Percentiles rank a stretch among this genome's conserved stretches.
These are phyloP conservation scores for Mastomys natalensis DNA, from an alignment of 2,113 vertebrate genomes.

Conservation along the genomic window DNA sequence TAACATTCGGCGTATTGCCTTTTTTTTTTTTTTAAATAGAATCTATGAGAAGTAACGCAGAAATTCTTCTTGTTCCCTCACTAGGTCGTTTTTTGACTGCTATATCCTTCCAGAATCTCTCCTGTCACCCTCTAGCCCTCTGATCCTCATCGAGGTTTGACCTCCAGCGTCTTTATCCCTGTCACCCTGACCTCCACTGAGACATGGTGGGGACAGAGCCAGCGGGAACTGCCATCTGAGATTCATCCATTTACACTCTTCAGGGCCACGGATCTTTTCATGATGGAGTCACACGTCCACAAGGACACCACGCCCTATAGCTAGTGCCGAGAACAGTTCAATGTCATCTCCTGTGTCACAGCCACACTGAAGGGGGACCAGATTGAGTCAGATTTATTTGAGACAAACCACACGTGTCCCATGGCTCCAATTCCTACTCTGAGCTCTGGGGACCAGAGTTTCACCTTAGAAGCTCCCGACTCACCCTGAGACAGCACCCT, in stretches of 20 bases:
- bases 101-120: no score
- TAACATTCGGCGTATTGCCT: accelerated
- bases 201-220: accelerated
- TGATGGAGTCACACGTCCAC: neutral
- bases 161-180: neutral
- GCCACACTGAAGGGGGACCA: accelerated
- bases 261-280: neutral
- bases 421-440: accelerated
- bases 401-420: accelerated
- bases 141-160: neutral
- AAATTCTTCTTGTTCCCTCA: neutral
- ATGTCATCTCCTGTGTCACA: accelerated
- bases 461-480: neutral
- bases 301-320: neutral
- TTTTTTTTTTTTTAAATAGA: neutral
- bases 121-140: no score
- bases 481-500: neutral
- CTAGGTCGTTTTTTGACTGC: neutral
- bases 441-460: neutral
- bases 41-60: neutral
- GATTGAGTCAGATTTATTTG: neutral
- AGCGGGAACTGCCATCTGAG: accelerated
- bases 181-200: neutral
- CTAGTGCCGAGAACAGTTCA: no score
- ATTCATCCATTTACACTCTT: neutral